Percentiles rank a stretch among this genome's conserved stretches.
Evolutionary conservation across 1,140 invertebrate species (phyloP).

Genomic region (Megalopta genalis): DNA sequence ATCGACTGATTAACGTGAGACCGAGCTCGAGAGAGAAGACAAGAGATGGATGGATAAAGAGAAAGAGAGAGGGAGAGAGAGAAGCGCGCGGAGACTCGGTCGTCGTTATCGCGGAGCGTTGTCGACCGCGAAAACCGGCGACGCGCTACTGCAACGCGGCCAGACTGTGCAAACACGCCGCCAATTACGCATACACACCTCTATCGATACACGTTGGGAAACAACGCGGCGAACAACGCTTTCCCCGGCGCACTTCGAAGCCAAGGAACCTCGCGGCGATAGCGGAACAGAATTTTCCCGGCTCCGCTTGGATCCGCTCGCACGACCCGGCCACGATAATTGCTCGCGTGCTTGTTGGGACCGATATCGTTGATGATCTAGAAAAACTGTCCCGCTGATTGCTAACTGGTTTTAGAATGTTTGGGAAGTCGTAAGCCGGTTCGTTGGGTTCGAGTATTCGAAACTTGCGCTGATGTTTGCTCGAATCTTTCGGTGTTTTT

Average conservation of each 20-base stretch:
- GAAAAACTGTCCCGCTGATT: no score
- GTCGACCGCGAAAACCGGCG: slow-evolving; percentile 55
- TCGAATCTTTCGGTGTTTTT: no score
- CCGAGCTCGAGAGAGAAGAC: background rate
- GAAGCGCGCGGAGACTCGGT: slow-evolving; percentile 51
- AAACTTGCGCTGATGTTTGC: no score
- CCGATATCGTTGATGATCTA: no score
- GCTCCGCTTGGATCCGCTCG: background rate
- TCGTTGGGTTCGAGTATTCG: no score
- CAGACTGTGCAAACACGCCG: slow-evolving; percentile 74
- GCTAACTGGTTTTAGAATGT: no score
- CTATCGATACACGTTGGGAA: slow-evolving; percentile 69
- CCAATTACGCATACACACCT: slow-evolving; percentile 75
- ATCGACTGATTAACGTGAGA: slow-evolving; percentile 72
- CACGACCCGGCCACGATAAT: slow-evolving; percentile 40
- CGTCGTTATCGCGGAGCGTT: slow-evolving; percentile 60
- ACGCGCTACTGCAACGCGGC: slow-evolving; percentile 46
- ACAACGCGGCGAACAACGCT: slow-evolving; percentile 52
- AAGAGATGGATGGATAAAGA: background rate
- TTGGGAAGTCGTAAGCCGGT: no score
- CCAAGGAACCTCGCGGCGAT: slow-evolving; percentile 33
- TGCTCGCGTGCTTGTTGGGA: slow-evolving; percentile 13
- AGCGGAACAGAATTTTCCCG: slow-evolving; percentile 33
- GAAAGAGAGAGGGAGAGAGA: background rate
- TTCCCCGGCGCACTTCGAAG: slow-evolving; percentile 15